These are phyloP conservation scores for Perca fluviatilis DNA, from an alignment of 2,113 vertebrate genomes.

Conservation along the genomic window DNA sequence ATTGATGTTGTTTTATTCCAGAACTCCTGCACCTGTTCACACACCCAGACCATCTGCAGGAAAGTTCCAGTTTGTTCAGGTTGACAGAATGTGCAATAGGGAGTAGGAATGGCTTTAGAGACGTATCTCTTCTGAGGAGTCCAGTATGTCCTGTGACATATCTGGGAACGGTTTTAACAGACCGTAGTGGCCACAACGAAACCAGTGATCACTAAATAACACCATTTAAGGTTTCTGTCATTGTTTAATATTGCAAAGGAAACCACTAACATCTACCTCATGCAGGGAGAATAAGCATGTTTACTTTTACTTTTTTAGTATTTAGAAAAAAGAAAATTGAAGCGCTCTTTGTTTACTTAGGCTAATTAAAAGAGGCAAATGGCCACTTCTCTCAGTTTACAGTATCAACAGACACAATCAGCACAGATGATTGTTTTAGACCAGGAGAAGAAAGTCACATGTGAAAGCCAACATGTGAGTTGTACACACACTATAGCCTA, in stretches of 20 bases:
- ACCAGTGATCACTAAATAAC: constrained; percentile 34
- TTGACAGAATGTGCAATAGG: too few species aligned
- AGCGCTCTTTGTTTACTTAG: background rate
- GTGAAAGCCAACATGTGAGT: background rate
- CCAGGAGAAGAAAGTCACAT: background rate
- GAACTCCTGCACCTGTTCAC: too few species aligned
- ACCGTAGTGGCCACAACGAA: constrained; percentile 16
- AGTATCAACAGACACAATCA: background rate
- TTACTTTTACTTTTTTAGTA: background rate
- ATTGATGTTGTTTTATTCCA: too few species aligned
- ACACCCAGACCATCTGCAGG: too few species aligned
- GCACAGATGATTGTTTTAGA: background rate
- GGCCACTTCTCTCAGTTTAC: too few species aligned
- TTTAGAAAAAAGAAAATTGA: background rate
- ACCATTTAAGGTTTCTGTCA: background rate
- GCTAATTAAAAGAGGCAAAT: background rate
- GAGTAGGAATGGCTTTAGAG: too few species aligned
- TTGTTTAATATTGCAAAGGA: background rate
- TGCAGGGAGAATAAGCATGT: background rate
- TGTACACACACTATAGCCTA: too few species aligned
- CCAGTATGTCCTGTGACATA: too few species aligned
- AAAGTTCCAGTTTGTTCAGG: too few species aligned
- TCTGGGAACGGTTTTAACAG: constrained; percentile 47
- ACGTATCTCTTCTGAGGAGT: too few species aligned
- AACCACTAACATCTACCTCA: background rate